Base-by-base conservation (phyloP, 92 coral and sea anemone genomes). In the Palythoa grandiflora region DNA sequence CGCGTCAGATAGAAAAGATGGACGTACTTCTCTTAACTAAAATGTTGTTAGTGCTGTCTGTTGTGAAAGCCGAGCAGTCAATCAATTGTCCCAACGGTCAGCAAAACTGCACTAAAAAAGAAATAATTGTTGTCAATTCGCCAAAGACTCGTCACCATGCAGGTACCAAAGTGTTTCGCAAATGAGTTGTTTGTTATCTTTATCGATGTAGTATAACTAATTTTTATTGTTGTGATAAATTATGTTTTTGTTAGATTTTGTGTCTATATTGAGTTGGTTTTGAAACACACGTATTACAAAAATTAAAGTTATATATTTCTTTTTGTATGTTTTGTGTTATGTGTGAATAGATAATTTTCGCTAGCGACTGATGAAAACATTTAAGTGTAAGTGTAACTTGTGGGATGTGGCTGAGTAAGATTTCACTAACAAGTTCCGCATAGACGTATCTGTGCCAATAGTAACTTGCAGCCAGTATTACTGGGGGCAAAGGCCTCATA, bases 91-190 rank as follows among this genome's bases (percentile, higher is more conserved):
- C n/a, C 7, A 4, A 60, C 38, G 47, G 6, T 61, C 75, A 66
- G 28, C 51, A 81, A 66, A 66, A 81, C 40, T 65, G 19, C 66
- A 71, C 73, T 5, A 81, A 81, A 14, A 81, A 68, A 35, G 86
- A 66, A 20, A 74, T 81, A 5, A 81, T 81, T 14, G 86, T 81
- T 6, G 75, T 81, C 6, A 66, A 81, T 2, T 20, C 86, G 12
- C 86, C 86, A 47, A 81, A 66, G 71, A 47, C 39, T 48, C 75
- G 14, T 44, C 86, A 40, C 59, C 75, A 81, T 71, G 60, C 86
- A 81, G 86, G 86, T 81, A 81, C 86, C 63, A 51, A 50, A 35
- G 17, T 20, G 14, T 35, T 63, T 63, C 37, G 38, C 21, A 80
- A 40, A 5, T 47, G 36, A 40, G 6, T 11, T 66, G 74, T 68